These are phyloP conservation scores for Phylloscopus trochilus DNA, from an alignment of 2,113 vertebrate species.

Conservation along the genomic window DNA sequence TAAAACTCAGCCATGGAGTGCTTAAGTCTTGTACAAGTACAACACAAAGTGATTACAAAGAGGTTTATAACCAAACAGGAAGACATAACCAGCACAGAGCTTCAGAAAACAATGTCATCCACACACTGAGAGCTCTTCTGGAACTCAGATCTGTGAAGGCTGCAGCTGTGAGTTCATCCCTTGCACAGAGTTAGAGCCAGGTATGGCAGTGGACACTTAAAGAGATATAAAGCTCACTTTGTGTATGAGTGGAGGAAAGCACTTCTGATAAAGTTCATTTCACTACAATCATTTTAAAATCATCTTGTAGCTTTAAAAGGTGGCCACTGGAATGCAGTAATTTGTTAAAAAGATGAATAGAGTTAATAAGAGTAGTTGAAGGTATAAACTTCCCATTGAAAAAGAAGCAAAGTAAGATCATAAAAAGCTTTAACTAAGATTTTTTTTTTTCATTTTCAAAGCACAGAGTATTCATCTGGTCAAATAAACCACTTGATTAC, in stretches of 20 bases:
- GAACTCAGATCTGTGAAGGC: background rate
- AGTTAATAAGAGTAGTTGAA: background rate
- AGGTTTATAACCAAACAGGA: background rate
- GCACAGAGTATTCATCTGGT: background rate
- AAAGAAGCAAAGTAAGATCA: background rate
- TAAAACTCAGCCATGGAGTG: background rate
- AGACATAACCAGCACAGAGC: background rate
- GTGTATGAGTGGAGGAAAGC: background rate
- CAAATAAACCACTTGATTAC: constrained; percentile 27
- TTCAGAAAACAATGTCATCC: background rate
- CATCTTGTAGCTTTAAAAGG: background rate
- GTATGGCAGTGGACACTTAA: background rate
- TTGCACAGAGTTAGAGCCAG: background rate
- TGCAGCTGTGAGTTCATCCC: background rate
- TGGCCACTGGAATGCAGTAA: background rate
- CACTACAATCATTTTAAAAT: background rate
- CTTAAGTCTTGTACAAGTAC: background rate
- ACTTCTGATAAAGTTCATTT: background rate
- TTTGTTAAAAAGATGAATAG: constrained; percentile 13
- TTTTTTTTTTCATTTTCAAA: constrained; percentile 48
- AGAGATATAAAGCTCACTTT: background rate
- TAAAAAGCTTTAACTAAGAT: constrained; percentile 31
- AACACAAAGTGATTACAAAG: background rate
- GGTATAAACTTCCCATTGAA: background rate
- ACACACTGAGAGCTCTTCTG: background rate